Evolutionary conservation across 1,140 invertebrate genomes (phyloP), one percentile per base, ranked within the genome.

Genomic region (Charaxes varanes): DNA sequence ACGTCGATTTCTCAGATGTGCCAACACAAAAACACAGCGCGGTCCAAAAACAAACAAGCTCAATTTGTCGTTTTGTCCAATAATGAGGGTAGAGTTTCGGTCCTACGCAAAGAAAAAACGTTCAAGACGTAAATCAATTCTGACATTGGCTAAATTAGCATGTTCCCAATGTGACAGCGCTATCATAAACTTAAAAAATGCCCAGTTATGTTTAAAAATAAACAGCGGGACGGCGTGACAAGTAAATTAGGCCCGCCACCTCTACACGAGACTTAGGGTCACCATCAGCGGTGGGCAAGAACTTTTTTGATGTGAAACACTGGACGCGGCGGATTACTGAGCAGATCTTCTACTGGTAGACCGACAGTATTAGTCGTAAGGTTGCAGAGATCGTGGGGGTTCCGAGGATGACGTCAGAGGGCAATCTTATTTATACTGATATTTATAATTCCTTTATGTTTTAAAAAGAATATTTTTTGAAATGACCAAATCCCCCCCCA

Each of bases 221-320:
- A 63, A 58, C 50, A 46, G 8, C 13, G 27, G 27, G 23, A 10
- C 4, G 40, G 10, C 42, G 51, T 64, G 69, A 70, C 69, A 70
- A 62, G 34, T 68, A 64, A 70, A 70, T 73, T 68, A 73, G 64
- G n/a, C 45, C 35, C 34, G 19, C 31, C 57, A 32, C 43, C 31
- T 33, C 40, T 17, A 11, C 23, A 6, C 6, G 23, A 24, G n/a
- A 7, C 23, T 26, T 14, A 28, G 12, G 27, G 27, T 28, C 10
- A 28, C 27, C 27, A 26, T 26, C 21, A 7, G 8, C 6, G 21
- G 21, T 22, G 21, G 21, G n/a, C n/a, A n/a, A n/a, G n/a, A n/a
- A n/a, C n/a, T n/a, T n/a, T n/a, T n/a, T n/a, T n/a, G n/a, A n/a
- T n/a, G n/a, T n/a, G n/a, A n/a, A n/a, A n/a, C n/a, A n/a, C n/a